Conservation (phyloP, 53 echinoderm and acorn worm genomes). For the Temnopleurus reevesii region DNA sequence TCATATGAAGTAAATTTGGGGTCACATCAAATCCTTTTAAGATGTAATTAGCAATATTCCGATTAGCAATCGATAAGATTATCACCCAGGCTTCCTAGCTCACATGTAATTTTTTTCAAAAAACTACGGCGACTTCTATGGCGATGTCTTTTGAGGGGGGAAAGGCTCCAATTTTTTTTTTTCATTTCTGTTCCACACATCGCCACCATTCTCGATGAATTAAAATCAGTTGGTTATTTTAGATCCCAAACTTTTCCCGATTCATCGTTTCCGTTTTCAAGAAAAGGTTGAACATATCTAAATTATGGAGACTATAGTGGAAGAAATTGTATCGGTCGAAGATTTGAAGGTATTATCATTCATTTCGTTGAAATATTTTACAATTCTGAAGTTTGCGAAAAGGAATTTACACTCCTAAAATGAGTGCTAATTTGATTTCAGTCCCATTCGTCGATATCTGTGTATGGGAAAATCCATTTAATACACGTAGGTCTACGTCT, state of each 20-base stretch:
- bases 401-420: not conserved
- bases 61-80: too few species aligned
- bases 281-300: not conserved
- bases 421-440: not conserved
- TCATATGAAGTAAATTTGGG: too few species aligned
- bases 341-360: constrained; percentile 64
- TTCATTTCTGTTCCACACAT: too few species aligned
- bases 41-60: too few species aligned
- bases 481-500: not conserved
- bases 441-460: not conserved
- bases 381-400: not conserved
- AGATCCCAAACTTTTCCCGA: not conserved
- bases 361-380: not conserved
- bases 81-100: too few species aligned
- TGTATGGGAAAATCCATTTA: not conserved
- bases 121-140: too few species aligned
- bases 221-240: not conserved
- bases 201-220: not conserved
- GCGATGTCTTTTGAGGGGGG: too few species aligned
- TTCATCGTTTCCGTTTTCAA: not conserved
- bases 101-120: too few species aligned
- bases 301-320: constrained; percentile 72
- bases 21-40: too few species aligned
- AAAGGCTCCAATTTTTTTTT: too few species aligned
- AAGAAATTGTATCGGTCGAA: constrained; percentile 67